A percentile compares a stretch with the other conserved stretches of the same genome.
phyloP scores from a whole-genome alignment of 2,797 vertebrate species.

The Perodicticus potto region DNA sequence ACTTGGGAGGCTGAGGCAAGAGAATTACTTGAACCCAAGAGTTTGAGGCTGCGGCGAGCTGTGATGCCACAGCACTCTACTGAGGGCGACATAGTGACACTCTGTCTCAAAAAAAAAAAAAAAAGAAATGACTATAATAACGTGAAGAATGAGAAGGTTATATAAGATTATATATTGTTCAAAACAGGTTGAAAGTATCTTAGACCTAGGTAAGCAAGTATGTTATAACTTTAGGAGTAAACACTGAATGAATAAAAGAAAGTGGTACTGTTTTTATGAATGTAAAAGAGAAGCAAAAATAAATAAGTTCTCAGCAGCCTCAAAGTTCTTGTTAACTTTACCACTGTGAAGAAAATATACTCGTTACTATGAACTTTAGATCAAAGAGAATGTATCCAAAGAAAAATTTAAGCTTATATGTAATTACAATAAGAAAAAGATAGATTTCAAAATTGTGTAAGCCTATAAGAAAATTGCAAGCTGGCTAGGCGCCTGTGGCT shows the following conservation, averaged over 20 bases:
- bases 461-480: conserved; percentile 1
- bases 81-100: too few species aligned
- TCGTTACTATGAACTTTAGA: conserved; percentile 19
- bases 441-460: conserved; percentile 8
- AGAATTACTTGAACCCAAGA: too few species aligned
- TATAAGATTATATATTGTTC: not conserved
- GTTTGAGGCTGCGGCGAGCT: too few species aligned
- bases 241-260: conserved; percentile 17
- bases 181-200: not conserved
- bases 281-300: not conserved
- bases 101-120: too few species aligned
- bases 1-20: too few species aligned
- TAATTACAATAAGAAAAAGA: not conserved
- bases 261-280: not conserved
- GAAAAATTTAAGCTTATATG: conserved; percentile 1
- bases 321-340: conserved; percentile 42
- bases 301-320: too few species aligned
- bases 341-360: not conserved
- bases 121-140: not conserved
- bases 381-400: not conserved
- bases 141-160: not conserved
- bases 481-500: not conserved
- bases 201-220: not conserved
- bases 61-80: too few species aligned
- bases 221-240: conserved; percentile 11